Evolutionary conservation across 2,797 vertebrate species (phyloP).

Genomic region (Sardinella longiceps): DNA sequence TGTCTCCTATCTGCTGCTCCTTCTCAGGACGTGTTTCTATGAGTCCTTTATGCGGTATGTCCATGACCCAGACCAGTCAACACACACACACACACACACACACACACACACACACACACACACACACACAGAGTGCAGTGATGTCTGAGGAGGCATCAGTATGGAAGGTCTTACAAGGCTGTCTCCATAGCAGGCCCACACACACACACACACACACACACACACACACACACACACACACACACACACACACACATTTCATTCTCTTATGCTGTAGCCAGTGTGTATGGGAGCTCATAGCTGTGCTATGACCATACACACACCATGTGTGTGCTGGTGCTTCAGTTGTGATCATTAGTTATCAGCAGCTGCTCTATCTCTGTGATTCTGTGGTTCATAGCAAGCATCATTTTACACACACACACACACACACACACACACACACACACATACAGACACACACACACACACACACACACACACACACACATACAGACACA

Average conservation of each 20-base stretch:
- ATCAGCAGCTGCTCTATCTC: neutral
- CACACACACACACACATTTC: too few species aligned
- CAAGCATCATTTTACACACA: too few species aligned
- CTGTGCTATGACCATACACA: constrained; percentile 6
- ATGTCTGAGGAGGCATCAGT: constrained; percentile 17
- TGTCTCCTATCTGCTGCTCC: constrained; percentile 59
- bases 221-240: too few species aligned
- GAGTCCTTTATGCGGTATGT: constrained; percentile 81
- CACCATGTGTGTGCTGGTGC: neutral
- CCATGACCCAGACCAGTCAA: constrained; percentile 53
- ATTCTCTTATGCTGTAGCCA: neutral
- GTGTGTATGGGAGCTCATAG: neutral
- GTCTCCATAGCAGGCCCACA: constrained; percentile 10
- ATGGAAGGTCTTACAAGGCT: constrained; percentile 27
- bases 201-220: neutral
- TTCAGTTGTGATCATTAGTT: neutral
- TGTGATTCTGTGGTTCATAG: neutral
- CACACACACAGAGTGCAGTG: neutral
- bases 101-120: neutral
- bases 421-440: too few species aligned
- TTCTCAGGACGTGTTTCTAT: constrained; percentile 81
- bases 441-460: too few species aligned
- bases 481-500: neutral
- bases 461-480: neutral
- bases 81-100: neutral